Evolutionary conservation across 1,140 invertebrate species (phyloP), one percentile per base, ranked within the genome.

Genomic region (Littorina saxatilis): DNA sequence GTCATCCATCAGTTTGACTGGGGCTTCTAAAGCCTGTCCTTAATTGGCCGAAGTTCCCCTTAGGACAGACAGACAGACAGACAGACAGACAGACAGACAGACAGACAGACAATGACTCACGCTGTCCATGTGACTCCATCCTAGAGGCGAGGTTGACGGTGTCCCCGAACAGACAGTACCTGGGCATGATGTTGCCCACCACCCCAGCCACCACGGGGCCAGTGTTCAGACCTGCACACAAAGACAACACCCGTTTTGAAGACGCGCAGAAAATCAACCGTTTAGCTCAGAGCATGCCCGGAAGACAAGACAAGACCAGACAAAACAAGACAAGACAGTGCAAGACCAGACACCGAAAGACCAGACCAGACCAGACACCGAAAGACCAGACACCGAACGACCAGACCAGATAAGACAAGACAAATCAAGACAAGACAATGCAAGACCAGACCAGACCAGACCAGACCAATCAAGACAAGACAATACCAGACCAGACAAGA

Each of bases 121-220:
- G 74, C 32, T 32, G n/a, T 2, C 74, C 74, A 23, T 76, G 74
- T 0, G 74, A 76, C 74, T 76, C 74, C 74, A 76, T 76, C 20
- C 74, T 76, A 29, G 74, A 76, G 50, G 74, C 74, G 13, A 76
- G 74, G 50, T 76, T 76, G 47, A 76, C 74, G 27, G 74, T 76
- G 74, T 76, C 74, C 7, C 74, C 74, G 15, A 76, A 76, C n/a
- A 76, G 74, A 50, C 74, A 76, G 74, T 76, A 76, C 1, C 74
- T 37, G 27, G 74, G 74, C 74, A 76, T 76, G 47, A 76, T 58
- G n/a, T 52, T 76, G 17, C 74, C 74, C 74, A 76, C 74, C 74
- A 76, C 74, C 1, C 74, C 74, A 9, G 74, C 74, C 74, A 76
- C 74, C 47, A 76, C 74, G 17, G 74, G 74, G 9, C 74, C 74